Evolutionary conservation across 2,113 vertebrate genomes (phyloP), one percentile per base, ranked within the genome.

Genomic region (Chaenogobius annularis): DNA sequence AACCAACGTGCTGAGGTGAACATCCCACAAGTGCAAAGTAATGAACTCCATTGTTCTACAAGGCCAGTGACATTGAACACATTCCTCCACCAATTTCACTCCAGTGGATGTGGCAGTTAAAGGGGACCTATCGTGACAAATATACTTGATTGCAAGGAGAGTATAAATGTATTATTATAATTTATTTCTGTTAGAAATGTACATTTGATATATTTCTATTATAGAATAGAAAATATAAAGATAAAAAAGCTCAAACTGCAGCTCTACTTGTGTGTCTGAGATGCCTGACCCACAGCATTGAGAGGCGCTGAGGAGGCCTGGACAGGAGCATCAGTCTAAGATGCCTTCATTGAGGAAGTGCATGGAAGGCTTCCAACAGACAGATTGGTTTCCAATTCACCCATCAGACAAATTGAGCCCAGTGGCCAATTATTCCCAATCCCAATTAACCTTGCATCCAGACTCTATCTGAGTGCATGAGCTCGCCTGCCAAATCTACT

Each of bases 391-490:
- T 91, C 87, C 85, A 89, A 88, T 91, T 90, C 77, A 84, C 84
- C 90, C 87, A 84, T 91, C 87, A 87, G 90, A 92, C 86, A 91
- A 88, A 90, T 84, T 86, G 81, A 91, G 88, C 87, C 83, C 83
- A 88, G 81, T 91, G 89, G 85, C 84, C 90, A 92, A 91, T 93
- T 91, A 92, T 92, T 92, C 88, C 85, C 87, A 80, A 83, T 79
- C 88, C 89, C 90, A 93, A 93, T 93, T 92, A 92, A 92, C 92
- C 92, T 92, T 86, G 81, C 80, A 85, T 74, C 73, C 82, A 84
- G 72, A 80, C 72, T 68, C 35, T 74, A 72, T 66, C 75, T 68
- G 81, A 44, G 75, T 31, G 76, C 59, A 37, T 72, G 69, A 83
- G 74, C 84, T 72, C 58, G 70, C 69, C 87, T 91, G 88, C 83